Conservation (phyloP, 1,140 invertebrate genomes). For the Lordiphosa stackelbergi region DNA sequence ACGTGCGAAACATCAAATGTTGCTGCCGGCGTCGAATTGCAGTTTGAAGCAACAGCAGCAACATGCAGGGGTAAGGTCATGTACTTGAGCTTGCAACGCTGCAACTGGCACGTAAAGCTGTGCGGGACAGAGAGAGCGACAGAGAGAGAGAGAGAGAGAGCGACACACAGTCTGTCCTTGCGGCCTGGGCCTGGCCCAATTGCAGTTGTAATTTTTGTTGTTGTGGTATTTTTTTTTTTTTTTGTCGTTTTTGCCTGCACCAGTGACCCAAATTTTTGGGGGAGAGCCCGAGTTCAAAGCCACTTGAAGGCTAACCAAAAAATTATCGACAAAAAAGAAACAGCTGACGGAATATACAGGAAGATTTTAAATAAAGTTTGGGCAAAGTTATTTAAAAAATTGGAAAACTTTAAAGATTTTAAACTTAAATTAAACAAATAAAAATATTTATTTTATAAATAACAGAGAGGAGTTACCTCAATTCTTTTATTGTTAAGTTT, state of each 20-base stretch:
- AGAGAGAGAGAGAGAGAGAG: not conserved
- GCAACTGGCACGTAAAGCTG: conserved; percentile 41
- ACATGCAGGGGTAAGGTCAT: conserved; percentile 62
- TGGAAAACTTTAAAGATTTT: too few relatives aligned
- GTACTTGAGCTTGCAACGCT: conserved; percentile 65
- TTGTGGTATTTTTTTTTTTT: too few relatives aligned
- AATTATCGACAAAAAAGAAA: too few relatives aligned
- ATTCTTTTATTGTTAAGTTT: too few relatives aligned
- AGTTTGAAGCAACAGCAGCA: conserved; percentile 12
- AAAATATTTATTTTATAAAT: too few relatives aligned
- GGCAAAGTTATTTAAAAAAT: too few relatives aligned
- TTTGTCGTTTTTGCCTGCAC: too few relatives aligned
- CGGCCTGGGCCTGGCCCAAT: conserved; percentile 1
- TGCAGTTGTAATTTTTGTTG: conserved; percentile 1
- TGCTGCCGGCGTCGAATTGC: conserved; percentile 19
- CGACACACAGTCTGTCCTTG: not conserved
- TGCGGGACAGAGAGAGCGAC: conserved; percentile 6
- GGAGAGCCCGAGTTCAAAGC: conserved; percentile 26
- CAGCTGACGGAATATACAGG: too few relatives aligned
- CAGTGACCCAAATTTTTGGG: conserved; percentile 24
- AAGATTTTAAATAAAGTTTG: too few relatives aligned
- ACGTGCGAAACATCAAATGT: conserved; percentile 18
- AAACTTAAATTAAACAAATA: too few relatives aligned
- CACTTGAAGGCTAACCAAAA: conserved; percentile 2
- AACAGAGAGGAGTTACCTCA: too few relatives aligned